A percentile compares a stretch with the other conserved stretches of the same genome.
Evolutionary conservation across 2,888 invertebrate genomes (phyloP).

Genomic region (Euzophera pinguis): DNA sequence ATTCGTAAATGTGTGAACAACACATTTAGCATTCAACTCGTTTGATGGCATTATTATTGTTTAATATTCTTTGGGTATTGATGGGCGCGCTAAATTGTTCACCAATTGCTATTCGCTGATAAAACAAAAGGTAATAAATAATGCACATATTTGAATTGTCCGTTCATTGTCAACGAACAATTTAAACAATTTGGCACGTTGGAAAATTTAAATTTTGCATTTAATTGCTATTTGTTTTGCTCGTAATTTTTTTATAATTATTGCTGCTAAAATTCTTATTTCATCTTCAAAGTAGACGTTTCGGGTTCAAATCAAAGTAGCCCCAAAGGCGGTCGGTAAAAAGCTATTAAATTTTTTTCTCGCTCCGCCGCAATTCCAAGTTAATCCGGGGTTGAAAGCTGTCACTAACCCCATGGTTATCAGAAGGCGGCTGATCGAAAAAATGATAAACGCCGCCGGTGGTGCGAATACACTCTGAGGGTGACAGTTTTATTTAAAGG

Average conservation of each 20-base stretch:
- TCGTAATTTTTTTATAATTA: background rate
- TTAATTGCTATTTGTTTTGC: background rate
- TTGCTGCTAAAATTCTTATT: background rate
- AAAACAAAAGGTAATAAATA: conserved; percentile 25
- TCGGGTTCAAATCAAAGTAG: conserved; percentile 36
- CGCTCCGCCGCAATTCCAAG: conserved; percentile 45
- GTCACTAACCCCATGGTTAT: conserved; percentile 58
- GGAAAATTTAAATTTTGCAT: background rate
- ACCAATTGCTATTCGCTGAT: conserved; percentile 17
- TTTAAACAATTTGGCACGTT: background rate
- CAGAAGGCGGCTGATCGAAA: conserved; percentile 49
- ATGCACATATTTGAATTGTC: conserved; percentile 17
- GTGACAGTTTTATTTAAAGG: conserved; percentile 48
- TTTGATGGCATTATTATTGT: conserved; percentile 22
- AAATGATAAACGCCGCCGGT: conserved; percentile 56
- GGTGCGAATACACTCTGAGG: conserved; percentile 43
- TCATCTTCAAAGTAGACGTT: conserved; percentile 22
- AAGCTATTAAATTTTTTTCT: conserved; percentile 63
- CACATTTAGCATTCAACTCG: conserved; percentile 19
- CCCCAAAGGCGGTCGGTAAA: conserved; percentile 42
- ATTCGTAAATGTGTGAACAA: conserved; percentile 21
- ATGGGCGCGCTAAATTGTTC: conserved; percentile 25
- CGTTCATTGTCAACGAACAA: conserved; percentile 17
- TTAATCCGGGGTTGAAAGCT: conserved; percentile 68
- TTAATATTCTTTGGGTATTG: conserved; percentile 23